These are phyloP conservation scores for Idaea straminata DNA, from an alignment of 2,888 invertebrate species.

Conservation along the genomic window DNA sequence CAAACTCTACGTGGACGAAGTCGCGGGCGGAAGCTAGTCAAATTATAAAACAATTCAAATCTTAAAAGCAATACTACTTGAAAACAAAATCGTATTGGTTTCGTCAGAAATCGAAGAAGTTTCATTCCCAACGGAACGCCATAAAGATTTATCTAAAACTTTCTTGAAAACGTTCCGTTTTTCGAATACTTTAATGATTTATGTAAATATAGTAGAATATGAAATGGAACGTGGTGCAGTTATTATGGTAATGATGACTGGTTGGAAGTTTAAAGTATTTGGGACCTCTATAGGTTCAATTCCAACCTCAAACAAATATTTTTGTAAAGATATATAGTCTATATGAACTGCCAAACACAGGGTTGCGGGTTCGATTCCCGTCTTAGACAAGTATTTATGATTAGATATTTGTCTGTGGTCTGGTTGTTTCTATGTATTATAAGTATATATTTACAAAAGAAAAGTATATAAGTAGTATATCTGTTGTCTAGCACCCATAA, in stretches of 20 bases:
- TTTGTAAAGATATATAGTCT: too few relatives aligned
- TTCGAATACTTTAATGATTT: slow-evolving; percentile 32
- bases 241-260: slow-evolving; percentile 30
- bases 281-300: not conserved
- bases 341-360: too few relatives aligned
- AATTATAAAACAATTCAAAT: not conserved
- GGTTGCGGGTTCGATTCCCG: too few relatives aligned
- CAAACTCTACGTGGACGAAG: too few relatives aligned
- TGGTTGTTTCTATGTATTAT: too few relatives aligned
- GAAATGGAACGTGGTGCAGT: slow-evolving; percentile 34
- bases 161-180: slow-evolving; percentile 11
- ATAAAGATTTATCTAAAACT: slow-evolving; percentile 1
- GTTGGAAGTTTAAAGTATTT: slow-evolving; percentile 2
- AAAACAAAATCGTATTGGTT: slow-evolving; percentile 3
- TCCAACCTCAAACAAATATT: too few relatives aligned
- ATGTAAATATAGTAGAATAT: slow-evolving; percentile 36
- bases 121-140: not conserved
- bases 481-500: too few relatives aligned
- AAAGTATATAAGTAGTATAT: too few relatives aligned
- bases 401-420: too few relatives aligned
- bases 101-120: not conserved
- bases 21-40: too few relatives aligned
- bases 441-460: too few relatives aligned
- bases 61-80: not conserved
- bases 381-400: too few relatives aligned